phyloP scores from a whole-genome alignment of 2,888 invertebrate species.

The Apamea monoglypha region DNA sequence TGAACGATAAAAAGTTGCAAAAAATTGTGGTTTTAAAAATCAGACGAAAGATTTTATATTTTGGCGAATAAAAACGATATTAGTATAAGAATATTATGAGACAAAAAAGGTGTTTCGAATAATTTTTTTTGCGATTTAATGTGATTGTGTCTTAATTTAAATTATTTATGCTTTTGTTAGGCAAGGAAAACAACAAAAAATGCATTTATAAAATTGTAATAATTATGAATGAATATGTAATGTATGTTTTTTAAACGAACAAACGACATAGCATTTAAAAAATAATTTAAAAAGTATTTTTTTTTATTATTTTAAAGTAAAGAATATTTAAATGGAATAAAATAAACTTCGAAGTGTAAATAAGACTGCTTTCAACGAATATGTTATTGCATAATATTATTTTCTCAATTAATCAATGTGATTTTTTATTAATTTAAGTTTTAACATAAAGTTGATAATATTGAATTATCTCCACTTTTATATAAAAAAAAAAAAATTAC shows the following conservation, averaged over 20 bases:
- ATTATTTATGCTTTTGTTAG: not conserved
- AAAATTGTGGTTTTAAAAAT: constrained; percentile 6
- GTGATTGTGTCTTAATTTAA: constrained; percentile 7
- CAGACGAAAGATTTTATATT: not conserved
- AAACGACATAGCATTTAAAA: not conserved
- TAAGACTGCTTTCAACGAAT: constrained; percentile 73
- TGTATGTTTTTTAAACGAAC: not conserved
- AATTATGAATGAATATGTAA: not conserved
- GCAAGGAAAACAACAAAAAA: constrained; percentile 2
- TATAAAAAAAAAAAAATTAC: no score
- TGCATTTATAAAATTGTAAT: constrained; percentile 42
- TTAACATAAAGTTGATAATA: not conserved
- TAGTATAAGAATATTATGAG: not conserved
- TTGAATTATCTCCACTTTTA: constrained; percentile 38
- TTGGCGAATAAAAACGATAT: constrained; percentile 1
- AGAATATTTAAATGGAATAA: not conserved
- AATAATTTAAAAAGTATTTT: not conserved
- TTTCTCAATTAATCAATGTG: constrained; percentile 41
- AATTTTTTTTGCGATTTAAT: no score
- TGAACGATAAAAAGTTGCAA: not conserved
- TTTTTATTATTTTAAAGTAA: not conserved
- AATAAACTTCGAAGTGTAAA: constrained; percentile 56
- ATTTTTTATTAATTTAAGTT: constrained; percentile 27
- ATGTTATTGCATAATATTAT: constrained; percentile 35
- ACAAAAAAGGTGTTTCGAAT: not conserved